Evolutionary conservation across 2,797 vertebrate species (phyloP).

Genomic region (Myotis findleyi): DNA sequence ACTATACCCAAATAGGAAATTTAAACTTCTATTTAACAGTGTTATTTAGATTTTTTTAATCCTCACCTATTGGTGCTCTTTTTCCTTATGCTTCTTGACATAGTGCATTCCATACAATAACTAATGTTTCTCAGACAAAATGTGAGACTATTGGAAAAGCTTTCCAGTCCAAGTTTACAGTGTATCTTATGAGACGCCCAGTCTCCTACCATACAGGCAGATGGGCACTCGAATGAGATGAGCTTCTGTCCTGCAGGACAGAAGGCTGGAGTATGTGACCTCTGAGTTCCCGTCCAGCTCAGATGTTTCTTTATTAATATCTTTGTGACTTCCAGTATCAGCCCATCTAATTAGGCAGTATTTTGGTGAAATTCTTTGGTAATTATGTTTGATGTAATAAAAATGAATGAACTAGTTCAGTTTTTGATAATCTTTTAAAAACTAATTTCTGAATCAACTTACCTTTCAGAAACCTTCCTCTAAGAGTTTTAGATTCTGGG

Average conservation of each 20-base stretch:
- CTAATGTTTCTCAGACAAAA: conserved; percentile 21
- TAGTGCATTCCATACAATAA: not conserved
- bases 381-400: not conserved
- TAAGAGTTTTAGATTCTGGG: conserved; percentile 1
- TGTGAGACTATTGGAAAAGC: not conserved
- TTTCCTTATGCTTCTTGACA: not conserved
- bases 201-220: not conserved
- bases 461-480: not conserved
- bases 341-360: not conserved
- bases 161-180: not conserved
- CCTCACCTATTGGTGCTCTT: not conserved
- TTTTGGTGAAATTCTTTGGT: not conserved
- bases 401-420: not conserved
- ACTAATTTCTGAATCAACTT: not conserved
- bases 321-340: not conserved
- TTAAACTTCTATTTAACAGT: not conserved
- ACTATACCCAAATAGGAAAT: not conserved
- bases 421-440: conserved; percentile 28
- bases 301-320: not conserved
- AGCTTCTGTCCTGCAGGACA: not conserved
- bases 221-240: not conserved
- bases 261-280: not conserved
- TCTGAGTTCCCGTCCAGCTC: not conserved
- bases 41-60: not conserved
- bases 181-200: not conserved